Base-by-base conservation (phyloP, 2,888 invertebrate species). In the Zeuzera pyrina region DNA sequence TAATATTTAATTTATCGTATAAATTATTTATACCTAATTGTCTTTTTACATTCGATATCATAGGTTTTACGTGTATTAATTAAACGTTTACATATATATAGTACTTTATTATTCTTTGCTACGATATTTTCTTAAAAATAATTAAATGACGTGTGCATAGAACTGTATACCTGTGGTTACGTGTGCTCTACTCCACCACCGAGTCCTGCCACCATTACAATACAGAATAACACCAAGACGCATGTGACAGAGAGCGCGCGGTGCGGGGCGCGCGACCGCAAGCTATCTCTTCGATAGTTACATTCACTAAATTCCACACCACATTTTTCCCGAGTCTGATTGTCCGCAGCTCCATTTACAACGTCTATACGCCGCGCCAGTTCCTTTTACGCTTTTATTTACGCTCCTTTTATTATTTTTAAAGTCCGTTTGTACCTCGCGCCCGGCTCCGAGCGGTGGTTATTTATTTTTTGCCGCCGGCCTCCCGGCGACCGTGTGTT, bases 341-440 rank as follows among this genome's bases (percentile, higher is more conserved):
- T 76, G 81, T 79, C 79, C 77, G 73, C 74, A 73, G 76, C 76
- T 73, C 79, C 79, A 74, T 78, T 79, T 81, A 81, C 79, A 81
- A 77, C 79, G 76, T 78, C 79, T 78, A 79, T 79, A 79, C 77
- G 74, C 71, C 69, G 76, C 71, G 65, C 76, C 76, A 77, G 81
- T 77, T 78, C 78, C 81, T 79, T 81, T 79, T 78, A 83, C 79
- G 78, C 78, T 79, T 81, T 81, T 81, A 79, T 83, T 81, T 83
- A 79, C 78, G 76, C 71, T 78, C 73, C 74, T 79, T 81, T 81
- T 81, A 78, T 81, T 81, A 77, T 79, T 79, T 83, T 77, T 72
- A 76, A 79, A 76, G 77, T 74, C 76, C 28, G 28, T 13, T 78
- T 81, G 81, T 83, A 79, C 78, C 76, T 77, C 73, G 78, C 77